A percentile compares a stretch with the other conserved stretches of the same genome.
Evolutionary conservation across 1,140 invertebrate species (phyloP).

Genomic region (Matsumurasca onukii): DNA sequence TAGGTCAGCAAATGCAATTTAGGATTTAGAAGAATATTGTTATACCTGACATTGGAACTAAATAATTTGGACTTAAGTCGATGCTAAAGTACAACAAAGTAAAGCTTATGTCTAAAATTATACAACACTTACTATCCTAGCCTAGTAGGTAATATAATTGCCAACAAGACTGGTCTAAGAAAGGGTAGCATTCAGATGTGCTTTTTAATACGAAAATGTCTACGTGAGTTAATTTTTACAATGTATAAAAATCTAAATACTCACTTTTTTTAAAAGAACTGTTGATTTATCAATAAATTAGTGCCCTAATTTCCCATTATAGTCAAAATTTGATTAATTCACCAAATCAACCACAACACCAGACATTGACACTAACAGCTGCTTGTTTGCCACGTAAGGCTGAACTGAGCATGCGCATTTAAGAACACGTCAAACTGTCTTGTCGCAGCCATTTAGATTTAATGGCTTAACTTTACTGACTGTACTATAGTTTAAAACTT

Average conservation of each 20-base stretch:
- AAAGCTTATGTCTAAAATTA: too few relatives aligned
- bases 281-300: neutral
- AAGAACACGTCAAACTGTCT: conserved; percentile 34
- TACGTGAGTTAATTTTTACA: neutral
- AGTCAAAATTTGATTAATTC: neutral
- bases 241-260: neutral
- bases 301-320: neutral
- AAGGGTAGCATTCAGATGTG: too few relatives aligned
- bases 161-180: too few relatives aligned
- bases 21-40: too few relatives aligned
- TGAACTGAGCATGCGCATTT: conserved; percentile 54
- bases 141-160: too few relatives aligned
- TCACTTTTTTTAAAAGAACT: neutral
- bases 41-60: too few relatives aligned
- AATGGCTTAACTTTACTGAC: neutral
- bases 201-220: neutral
- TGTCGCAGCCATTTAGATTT: neutral
- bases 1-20: too few relatives aligned
- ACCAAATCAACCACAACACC: conserved; percentile 43
- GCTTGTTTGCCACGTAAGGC: conserved; percentile 60
- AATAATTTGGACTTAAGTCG: too few relatives aligned
- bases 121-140: too few relatives aligned
- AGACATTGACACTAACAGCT: conserved; percentile 45
- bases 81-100: too few relatives aligned
- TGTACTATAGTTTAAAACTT: neutral